Conservation (phyloP, 2,797 vertebrate genomes). For the Dryobates pubescens region DNA sequence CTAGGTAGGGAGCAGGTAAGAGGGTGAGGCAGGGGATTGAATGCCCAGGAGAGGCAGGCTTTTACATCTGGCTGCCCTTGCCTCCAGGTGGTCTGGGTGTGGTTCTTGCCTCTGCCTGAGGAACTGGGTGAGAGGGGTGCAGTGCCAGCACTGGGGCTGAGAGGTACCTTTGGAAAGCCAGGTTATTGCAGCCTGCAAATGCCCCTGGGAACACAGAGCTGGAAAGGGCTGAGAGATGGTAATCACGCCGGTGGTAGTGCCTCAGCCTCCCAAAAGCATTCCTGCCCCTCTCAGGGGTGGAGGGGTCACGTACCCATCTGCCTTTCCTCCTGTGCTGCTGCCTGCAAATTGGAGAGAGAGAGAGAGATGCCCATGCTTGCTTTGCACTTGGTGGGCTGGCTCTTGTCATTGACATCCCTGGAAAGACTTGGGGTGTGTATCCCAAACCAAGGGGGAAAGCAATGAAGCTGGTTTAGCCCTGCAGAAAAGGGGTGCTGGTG, state of each 20-base stretch:
- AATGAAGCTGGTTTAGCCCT: neutral
- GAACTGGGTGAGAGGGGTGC: neutral
- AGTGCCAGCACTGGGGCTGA: neutral
- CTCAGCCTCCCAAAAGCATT: conserved; percentile 29
- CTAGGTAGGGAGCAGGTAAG: fast-evolving
- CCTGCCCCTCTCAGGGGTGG: neutral
- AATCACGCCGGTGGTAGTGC: conserved; percentile 42
- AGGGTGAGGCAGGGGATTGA: neutral
- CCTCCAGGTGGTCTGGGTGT: neutral
- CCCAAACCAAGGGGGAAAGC: neutral
- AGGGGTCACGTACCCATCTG: neutral
- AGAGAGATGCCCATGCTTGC: neutral
- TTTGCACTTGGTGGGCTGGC: neutral
- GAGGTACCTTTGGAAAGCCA: conserved; percentile 39
- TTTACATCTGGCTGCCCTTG: neutral
- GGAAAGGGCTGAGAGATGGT: conserved; percentile 19
- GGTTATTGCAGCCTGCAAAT: conserved; percentile 23
- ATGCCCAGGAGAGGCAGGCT: fast-evolving
- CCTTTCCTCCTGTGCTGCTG: neutral
- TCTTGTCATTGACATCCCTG: neutral
- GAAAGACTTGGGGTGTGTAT: neutral
- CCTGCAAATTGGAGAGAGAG: neutral
- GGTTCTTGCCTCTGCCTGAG: neutral
- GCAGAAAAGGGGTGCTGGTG: neutral
- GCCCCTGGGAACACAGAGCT: conserved; percentile 11